Evolutionary conservation across 2,888 invertebrate species (phyloP).

Genomic region (Prenolepis imparis): DNA sequence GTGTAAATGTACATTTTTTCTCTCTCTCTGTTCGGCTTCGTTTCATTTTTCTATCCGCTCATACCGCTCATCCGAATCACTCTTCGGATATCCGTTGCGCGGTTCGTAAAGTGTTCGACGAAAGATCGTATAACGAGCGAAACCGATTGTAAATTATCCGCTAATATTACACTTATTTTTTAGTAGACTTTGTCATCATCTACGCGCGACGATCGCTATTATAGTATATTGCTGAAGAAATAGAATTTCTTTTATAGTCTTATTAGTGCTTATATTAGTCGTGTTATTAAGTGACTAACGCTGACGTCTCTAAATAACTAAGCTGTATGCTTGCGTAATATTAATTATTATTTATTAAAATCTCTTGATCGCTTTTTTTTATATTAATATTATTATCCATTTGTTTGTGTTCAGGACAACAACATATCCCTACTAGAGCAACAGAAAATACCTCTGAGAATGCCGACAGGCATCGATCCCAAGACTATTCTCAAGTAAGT

Average conservation of each 20-base stretch:
- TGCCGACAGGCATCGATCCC: slow-evolving; percentile 86
- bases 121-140: slow-evolving; percentile 22
- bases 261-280: slow-evolving; percentile 35
- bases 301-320: slow-evolving; percentile 46
- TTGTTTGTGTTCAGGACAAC: slow-evolving; percentile 81
- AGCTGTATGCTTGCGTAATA: slow-evolving; percentile 46
- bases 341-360: slow-evolving; percentile 11
- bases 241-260: slow-evolving; percentile 18
- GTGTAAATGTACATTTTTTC: background rate
- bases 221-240: slow-evolving; percentile 12
- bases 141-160: slow-evolving; percentile 1
- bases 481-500: slow-evolving; percentile 92
- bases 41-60: slow-evolving; percentile 33
- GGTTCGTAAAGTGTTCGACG: slow-evolving; percentile 7
- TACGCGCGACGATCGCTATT: slow-evolving; percentile 7
- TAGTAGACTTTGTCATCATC: slow-evolving; percentile 1
- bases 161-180: background rate
- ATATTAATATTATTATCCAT: slow-evolving; percentile 4
- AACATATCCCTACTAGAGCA: slow-evolving; percentile 85
- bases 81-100: background rate
- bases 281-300: slow-evolving; percentile 43
- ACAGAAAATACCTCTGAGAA: slow-evolving; percentile 86
- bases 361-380: slow-evolving; percentile 32
- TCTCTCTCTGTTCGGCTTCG: background rate
- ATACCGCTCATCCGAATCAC: slow-evolving; percentile 10